Evolutionary conservation across 2,888 invertebrate genomes (phyloP), one percentile per base, ranked within the genome.

Genomic region (Drosophila differens): DNA sequence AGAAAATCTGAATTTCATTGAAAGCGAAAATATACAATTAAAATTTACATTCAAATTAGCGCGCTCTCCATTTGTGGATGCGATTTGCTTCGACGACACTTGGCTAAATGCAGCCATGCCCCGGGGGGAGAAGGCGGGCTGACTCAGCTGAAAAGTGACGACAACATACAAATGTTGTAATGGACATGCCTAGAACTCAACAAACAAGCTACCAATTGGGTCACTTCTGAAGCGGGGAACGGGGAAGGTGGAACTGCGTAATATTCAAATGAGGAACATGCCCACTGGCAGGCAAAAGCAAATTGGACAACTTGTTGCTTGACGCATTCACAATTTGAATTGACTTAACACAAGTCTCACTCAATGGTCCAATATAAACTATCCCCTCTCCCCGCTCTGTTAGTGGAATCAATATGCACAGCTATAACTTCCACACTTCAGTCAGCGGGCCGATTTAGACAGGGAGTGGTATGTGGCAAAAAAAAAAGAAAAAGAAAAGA

Each of bases 251-350:
- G 47, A 62, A 33, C 77, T 74, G 83, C 61, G 52, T 83, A 89
- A 90, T 86, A 90, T 85, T 89, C 75, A 89, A 85, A 85, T 85
- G 72, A 85, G 90, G 67, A 91, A 90, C 85, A 85, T 76, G 85
- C 70, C 59, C 81, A 66, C 54, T 63, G 61, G 60, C 69, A 49
- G 66, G 67, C 66, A 64, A 51, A 41, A 64, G 59, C 71, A 60
- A 79, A 83, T 74, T 61, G 70, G 65, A 74, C 76, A 76, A 85
- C 90, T 85, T 91, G 85, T 91, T 79, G 91, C 88, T 67, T 65
- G 79, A 58, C 55, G 64, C 63, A 65, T 51, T 64, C 73, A 59
- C 70, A 61, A 76, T 75, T 70, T 59, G 67, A 73, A 72, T 76
- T 76, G 66, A 70, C 35, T 67, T 68, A 51, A 60, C 55, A 60